Conservation (phyloP, 1,140 invertebrate genomes). For the Hylaeus volcanicus region DNA sequence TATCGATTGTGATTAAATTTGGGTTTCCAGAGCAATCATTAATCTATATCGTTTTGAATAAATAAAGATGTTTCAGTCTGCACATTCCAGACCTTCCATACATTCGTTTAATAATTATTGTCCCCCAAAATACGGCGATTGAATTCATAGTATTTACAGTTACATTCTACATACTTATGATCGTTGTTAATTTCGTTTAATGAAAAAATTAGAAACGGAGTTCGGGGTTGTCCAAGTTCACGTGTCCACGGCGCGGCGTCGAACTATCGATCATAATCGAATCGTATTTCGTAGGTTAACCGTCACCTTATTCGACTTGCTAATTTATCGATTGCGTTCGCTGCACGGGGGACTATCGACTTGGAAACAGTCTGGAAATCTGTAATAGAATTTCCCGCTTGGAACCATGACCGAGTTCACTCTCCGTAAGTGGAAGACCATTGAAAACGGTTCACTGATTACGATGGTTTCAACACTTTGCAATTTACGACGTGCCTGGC, state of each 20-base stretch:
- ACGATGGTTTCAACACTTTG: neutral
- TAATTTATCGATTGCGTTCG: neutral
- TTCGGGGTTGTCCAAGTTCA: neutral
- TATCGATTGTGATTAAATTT: no score
- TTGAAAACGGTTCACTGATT: constrained; percentile 25
- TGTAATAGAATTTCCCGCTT: neutral
- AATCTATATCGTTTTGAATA: no score
- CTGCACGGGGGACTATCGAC: neutral
- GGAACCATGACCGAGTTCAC: constrained; percentile 28
- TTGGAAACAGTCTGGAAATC: constrained; percentile 2
- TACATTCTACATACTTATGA: no score
- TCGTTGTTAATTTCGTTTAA: no score
- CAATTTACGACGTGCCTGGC: constrained; percentile 23
- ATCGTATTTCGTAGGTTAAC: neutral
- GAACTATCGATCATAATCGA: neutral
- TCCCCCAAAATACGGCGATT: no score
- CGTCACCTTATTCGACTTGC: neutral
- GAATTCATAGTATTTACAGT: no score
- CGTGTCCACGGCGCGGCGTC: neutral
- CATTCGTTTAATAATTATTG: no score
- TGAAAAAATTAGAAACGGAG: no score
- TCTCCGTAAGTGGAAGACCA: constrained; percentile 16
- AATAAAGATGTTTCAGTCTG: no score
- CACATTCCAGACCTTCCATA: no score
- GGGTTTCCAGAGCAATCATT: no score